Conservation (phyloP, 2,797 vertebrate species). For the Prionace glauca region DNA sequence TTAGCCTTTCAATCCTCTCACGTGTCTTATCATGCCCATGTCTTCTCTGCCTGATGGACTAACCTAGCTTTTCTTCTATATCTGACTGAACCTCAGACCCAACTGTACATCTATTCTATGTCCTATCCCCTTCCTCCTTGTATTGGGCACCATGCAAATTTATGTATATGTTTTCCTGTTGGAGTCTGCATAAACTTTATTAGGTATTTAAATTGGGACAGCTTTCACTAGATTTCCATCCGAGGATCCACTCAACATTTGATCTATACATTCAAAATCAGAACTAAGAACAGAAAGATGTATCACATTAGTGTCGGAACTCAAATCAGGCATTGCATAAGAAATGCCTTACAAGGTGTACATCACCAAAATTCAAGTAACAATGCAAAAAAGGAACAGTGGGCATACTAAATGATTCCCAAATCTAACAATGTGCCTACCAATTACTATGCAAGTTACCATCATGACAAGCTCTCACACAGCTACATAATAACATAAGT, state of each 20-base stretch:
- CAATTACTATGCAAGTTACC: neutral
- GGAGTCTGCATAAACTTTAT: neutral
- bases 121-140: too few relatives aligned
- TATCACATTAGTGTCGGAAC: neutral
- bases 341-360: neutral
- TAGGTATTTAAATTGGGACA: neutral
- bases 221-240: neutral
- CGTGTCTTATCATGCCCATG: too few relatives aligned
- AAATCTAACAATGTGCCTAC: neutral
- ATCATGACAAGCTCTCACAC: neutral
- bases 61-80: too few relatives aligned
- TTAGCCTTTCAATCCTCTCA: too few relatives aligned
- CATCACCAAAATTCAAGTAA: neutral
- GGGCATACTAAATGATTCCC: neutral
- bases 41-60: too few relatives aligned
- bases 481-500: neutral
- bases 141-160: neutral
- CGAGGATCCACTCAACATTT: neutral
- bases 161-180: neutral
- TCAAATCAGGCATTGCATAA: neutral
- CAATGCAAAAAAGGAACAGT: neutral
- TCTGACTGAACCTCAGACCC: too few relatives aligned
- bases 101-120: too few relatives aligned
- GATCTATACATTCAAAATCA: neutral
- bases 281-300: neutral